Percentiles rank a stretch among this genome's conserved stretches.
Evolutionary conservation across 2,797 vertebrate genomes (phyloP).

Genomic region (Myotis vivesi): DNA sequence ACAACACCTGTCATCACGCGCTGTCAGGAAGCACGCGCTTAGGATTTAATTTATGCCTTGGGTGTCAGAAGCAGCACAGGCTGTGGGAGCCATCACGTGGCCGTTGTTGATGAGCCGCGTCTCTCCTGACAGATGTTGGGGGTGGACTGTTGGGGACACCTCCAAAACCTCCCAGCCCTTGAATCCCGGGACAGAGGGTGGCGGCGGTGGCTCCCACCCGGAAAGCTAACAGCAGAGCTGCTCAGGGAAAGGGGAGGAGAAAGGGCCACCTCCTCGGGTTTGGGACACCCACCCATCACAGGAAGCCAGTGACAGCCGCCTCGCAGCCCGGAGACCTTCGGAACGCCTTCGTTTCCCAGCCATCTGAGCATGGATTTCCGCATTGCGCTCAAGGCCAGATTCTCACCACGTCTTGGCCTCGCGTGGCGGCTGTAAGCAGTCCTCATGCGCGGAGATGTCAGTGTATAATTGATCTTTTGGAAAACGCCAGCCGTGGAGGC

Average conservation of each 20-base stretch:
- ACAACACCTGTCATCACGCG: slow-evolving; percentile 86
- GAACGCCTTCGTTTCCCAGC: slow-evolving; percentile 15
- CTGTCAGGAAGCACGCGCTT: slow-evolving; percentile 78
- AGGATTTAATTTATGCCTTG: slow-evolving; percentile 84
- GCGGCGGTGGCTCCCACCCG: slow-evolving; percentile 33
- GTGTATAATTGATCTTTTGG: neutral
- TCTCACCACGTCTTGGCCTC: neutral
- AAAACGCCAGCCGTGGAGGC: accelerated
- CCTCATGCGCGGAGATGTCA: accelerated
- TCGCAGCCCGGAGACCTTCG: neutral
- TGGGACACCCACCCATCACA: neutral
- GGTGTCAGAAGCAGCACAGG: slow-evolving; percentile 73
- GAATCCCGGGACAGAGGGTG: neutral
- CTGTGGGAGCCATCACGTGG: slow-evolving; percentile 66
- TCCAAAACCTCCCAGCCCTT: neutral
- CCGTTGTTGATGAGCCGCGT: slow-evolving; percentile 63
- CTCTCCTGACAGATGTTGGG: slow-evolving; percentile 77
- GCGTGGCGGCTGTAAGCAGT: neutral
- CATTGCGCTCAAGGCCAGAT: slow-evolving; percentile 62
- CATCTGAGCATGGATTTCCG: neutral
- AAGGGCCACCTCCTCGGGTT: neutral
- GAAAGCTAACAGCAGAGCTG: neutral
- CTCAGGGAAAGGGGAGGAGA: accelerated
- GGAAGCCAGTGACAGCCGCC: slow-evolving; percentile 42
- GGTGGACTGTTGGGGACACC: slow-evolving; percentile 34